phyloP scores from a whole-genome alignment of 92 coral and sea anemone species.

The Galaxea fascicularis region DNA sequence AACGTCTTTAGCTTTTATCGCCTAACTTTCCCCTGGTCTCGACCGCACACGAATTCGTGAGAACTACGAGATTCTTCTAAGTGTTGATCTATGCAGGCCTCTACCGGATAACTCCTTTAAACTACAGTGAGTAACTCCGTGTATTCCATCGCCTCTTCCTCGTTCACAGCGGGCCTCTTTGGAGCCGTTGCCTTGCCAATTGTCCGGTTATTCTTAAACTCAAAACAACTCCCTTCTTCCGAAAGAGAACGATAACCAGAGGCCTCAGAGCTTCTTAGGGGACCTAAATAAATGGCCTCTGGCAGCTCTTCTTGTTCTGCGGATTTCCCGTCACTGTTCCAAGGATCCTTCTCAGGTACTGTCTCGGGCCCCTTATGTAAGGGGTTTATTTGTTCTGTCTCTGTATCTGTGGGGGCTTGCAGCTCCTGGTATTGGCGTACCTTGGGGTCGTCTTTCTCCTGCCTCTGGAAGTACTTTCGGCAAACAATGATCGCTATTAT shows the following conservation, averaged over 20 bases:
- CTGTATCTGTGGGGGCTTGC: slow-evolving; percentile 14
- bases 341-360: slow-evolving; percentile 7
- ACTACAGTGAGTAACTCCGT: slow-evolving; percentile 33
- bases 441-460: slow-evolving; percentile 9
- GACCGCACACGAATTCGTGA: not conserved
- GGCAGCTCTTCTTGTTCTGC: not conserved
- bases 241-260: slow-evolving; percentile 27
- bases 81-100: not conserved
- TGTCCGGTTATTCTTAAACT: not conserved
- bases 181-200: not conserved
- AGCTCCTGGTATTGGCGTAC: slow-evolving; percentile 48
- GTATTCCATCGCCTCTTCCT: slow-evolving; percentile 31
- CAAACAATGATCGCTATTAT: slow-evolving; percentile 32
- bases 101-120: not conserved
- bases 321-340: slow-evolving; percentile 11
- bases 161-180: slow-evolving; percentile 8
- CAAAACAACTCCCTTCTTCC: slow-evolving; percentile 25
- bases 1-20: no score
- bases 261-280: slow-evolving; percentile 33
- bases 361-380: not conserved
- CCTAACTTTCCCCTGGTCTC: not conserved
- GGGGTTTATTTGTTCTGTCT: slow-evolving; percentile 19
- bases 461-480: slow-evolving; percentile 33
- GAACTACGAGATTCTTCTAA: not conserved
- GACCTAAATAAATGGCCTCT: not conserved